Evolutionary conservation across 2,888 invertebrate genomes (phyloP).

Genomic region (Thysanoteuthis rhombus): DNA sequence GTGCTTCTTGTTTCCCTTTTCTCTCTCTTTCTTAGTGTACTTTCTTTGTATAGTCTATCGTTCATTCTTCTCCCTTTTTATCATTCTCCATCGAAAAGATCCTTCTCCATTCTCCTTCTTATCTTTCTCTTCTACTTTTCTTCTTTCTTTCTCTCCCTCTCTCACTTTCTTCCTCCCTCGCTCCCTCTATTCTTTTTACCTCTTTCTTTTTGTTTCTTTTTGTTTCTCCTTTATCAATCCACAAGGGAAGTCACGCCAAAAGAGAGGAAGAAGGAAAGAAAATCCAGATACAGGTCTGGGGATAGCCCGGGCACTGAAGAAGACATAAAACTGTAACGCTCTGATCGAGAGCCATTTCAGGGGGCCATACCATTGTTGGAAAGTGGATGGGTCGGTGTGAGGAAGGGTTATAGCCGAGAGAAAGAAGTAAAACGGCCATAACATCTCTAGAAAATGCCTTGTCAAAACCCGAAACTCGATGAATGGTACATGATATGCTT

Average conservation of each 20-base stretch:
- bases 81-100: too few species aligned
- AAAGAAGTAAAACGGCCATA: background rate
- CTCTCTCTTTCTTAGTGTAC: too few species aligned
- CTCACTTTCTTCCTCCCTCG: too few species aligned
- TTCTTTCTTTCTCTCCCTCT: too few species aligned
- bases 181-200: too few species aligned
- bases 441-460: background rate
- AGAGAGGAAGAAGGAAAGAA: background rate
- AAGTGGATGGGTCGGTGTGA: background rate
- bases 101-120: too few species aligned
- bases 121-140: too few species aligned
- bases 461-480: background rate
- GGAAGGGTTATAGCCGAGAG: background rate
- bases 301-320: background rate
- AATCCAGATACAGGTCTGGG: background rate
- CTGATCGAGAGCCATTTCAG: background rate
- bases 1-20: too few species aligned
- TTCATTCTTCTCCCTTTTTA: too few species aligned
- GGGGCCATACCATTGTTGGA: background rate
- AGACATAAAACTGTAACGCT: background rate
- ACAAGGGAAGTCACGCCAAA: background rate
- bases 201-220: too few species aligned
- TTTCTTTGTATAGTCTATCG: too few species aligned
- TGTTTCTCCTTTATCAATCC: background rate
- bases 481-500: background rate